Evolutionary conservation across 2,797 vertebrate species (phyloP).

Genomic region (Myripristis murdjan): DNA sequence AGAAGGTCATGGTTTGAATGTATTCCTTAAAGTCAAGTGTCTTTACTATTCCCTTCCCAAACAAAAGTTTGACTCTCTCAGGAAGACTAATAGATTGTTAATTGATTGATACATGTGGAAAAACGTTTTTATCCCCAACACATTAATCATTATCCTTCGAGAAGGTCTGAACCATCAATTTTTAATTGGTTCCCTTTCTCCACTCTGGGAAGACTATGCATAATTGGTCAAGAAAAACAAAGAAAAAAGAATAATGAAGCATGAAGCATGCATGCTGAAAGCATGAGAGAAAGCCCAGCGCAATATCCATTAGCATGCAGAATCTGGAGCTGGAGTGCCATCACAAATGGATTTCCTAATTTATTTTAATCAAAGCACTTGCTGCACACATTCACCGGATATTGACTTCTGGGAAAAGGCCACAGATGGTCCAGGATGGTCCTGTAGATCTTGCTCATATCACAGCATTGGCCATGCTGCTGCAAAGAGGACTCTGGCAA

Average conservation of each 20-base stretch:
- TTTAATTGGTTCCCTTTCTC: constrained; percentile 26
- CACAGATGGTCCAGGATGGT: constrained; percentile 7
- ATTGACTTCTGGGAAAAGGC: constrained; percentile 43
- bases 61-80: constrained; percentile 11
- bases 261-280: constrained; percentile 24
- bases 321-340: constrained; percentile 15
- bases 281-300: constrained; percentile 5
- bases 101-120: constrained; percentile 29
- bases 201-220: not conserved
- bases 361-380: constrained; percentile 79
- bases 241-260: constrained; percentile 33
- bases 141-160: constrained; percentile 43
- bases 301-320: constrained; percentile 63
- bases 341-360: constrained; percentile 78
- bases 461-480: too few relatives aligned
- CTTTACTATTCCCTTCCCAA: not conserved
- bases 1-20: constrained; percentile 1
- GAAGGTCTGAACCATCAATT: constrained; percentile 54
- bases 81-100: not conserved
- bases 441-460: not conserved
- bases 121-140: constrained; percentile 13
- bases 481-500: not conserved
- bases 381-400: constrained; percentile 59
- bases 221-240: constrained; percentile 20
- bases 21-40: not conserved